Evolutionary conservation across 2,888 invertebrate genomes (phyloP).

Genomic region (Agrilus mali): DNA sequence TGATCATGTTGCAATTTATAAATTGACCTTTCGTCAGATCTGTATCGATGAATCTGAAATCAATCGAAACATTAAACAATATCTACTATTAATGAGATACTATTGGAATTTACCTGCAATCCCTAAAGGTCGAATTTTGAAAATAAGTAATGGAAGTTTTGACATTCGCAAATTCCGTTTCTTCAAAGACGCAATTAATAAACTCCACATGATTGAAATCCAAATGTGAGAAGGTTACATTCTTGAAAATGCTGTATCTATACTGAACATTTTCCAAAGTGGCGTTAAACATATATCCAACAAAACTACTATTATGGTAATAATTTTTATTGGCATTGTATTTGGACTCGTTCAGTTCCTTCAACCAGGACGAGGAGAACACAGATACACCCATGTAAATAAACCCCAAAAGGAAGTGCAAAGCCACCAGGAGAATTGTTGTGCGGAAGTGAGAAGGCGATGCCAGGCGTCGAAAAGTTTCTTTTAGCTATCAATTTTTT

Average conservation of each 20-base stretch:
- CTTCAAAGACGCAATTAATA: conserved; percentile 54
- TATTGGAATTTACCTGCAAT: conserved; percentile 43
- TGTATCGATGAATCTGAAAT: conserved; percentile 53
- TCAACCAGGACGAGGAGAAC: conserved; percentile 39
- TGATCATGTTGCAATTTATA: conserved; percentile 42
- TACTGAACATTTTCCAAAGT: conserved; percentile 55
- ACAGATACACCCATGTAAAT: conserved; percentile 41
- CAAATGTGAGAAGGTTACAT: conserved; percentile 54
- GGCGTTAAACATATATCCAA: conserved; percentile 38
- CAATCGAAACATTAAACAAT: neutral
- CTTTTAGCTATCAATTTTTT: conserved; percentile 67
- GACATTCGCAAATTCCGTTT: conserved; percentile 56
- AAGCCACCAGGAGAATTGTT: conserved; percentile 47
- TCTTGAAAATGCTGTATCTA: conserved; percentile 43
- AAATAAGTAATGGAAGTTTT: conserved; percentile 59
- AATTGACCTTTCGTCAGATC: conserved; percentile 48
- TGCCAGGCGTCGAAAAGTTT: conserved; percentile 54
- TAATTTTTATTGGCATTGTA: conserved; percentile 24
- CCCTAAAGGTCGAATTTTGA: conserved; percentile 44
- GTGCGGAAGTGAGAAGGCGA: conserved; percentile 48
- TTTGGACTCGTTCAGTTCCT: conserved; percentile 32
- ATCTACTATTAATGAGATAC: neutral
- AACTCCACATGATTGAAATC: conserved; percentile 61
- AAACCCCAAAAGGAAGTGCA: conserved; percentile 41
- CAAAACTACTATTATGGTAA: conserved; percentile 21